Base-by-base conservation (phyloP, 1,140 invertebrate species). In the Drosophila ficusphila region DNA sequence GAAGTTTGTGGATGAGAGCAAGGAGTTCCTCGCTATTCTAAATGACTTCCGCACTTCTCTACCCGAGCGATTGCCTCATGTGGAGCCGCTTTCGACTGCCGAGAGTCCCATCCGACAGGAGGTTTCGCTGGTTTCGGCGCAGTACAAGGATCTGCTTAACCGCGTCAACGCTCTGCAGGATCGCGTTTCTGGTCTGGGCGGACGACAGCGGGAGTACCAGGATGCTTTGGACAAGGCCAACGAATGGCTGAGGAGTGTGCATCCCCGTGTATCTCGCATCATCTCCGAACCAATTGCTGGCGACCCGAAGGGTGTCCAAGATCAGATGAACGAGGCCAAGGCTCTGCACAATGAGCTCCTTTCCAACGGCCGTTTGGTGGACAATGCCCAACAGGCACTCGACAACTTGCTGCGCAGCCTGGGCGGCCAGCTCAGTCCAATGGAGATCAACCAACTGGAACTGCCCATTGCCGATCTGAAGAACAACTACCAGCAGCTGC, bases 1-100 rank as follows among this genome's bases (percentile, higher is more conserved):
- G 92, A 98, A 98, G 91, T 99, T 98, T 91, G 94, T 98, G 31
- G 97, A 98, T 81, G 97, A 98, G 91, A 97, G 96, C 82, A 98
- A 97, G 93, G 96, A 97, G 69, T 97, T 97, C 91, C 92, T 97
- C 2, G 93, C 94, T 25, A 93, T 95, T 8, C 92, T 98, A 27
- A 98, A 98, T 90, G 96, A 97, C 51, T 97, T 97, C 92, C 94
- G 97, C 38, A 97, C 96, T 1, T 94, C 94, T 34, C 89, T 97
- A 42, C 96, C 96, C 1, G 95, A 96, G 36, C 93, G 96, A 21
- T 91, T 97, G 62, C 94, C 95, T 1, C 96, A 97, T 89, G 94
- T 97, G 49, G 94, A 96, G 62, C 94, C 95, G 1, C 82, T 94
- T 0, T 92, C 93, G 0, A 94, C 93, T 19, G 93, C 94, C 38